Base-by-base conservation (phyloP, 2,797 vertebrate species). In the Pteropus rufus region DNA sequence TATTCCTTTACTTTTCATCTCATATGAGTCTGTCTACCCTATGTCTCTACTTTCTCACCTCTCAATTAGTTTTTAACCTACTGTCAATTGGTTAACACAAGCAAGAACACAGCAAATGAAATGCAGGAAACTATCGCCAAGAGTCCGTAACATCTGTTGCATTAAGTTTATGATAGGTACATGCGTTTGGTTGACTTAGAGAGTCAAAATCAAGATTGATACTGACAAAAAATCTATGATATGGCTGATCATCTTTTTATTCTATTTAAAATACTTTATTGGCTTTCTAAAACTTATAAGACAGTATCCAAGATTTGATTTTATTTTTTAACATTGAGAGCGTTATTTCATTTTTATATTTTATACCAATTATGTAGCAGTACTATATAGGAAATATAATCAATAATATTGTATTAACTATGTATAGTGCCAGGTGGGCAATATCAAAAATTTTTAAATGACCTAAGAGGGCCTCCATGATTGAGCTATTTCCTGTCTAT, bases 141-240 rank as follows among this genome's bases (percentile, higher is more conserved):
- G 15, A 88, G n/a, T 56, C 58, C 64, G 21, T 92, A 49, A 52
- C 62, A 19, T 81, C 26, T 77, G 10, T 89, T 54, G 1, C 36
- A 18, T 67, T 65, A 9, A 77, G 10, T 15, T 93, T 76, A 62
- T 94, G 18, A 60, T 65, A 29, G 12, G 1, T 70, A 83, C 3
- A 5, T 91, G 75, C 95, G 31, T 76, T 67, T 88, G 36, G 10
- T 70, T 80, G 14, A 84, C 39, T 94, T 91, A 89, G 83, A 73
- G 52, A 4, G 7, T 73, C 46, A 93, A 3, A 70, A 3, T 93
- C 26, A 82, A 72, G 18, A 69, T 44, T 8, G 29, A 56, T 9
- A 79, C 26, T 62, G 12, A 84, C 8, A 54, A 10, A 76, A 93
- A 96, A 76, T 54, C 24, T 52, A 9, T 73, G 10, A 46, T 73